Evolutionary conservation across 2,113 vertebrate species (phyloP).

Genomic region (Campylorhamphus procurvoides): DNA sequence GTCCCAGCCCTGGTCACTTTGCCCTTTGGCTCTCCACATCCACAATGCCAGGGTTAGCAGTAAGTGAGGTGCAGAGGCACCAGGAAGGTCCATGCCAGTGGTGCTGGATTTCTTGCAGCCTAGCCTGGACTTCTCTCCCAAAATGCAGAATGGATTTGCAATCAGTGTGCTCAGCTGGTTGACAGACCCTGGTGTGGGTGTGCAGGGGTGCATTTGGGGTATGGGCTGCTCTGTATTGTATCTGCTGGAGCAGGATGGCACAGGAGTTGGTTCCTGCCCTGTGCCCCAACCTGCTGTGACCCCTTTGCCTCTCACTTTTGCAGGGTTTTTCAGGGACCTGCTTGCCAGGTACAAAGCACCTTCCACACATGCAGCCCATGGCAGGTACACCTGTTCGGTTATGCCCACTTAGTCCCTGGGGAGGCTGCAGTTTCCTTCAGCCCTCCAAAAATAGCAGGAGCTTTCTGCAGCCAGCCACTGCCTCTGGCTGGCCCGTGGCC

Average conservation of each 20-base stretch:
- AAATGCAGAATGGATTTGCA: neutral
- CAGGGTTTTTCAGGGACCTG: neutral
- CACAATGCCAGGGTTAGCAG: accelerated
- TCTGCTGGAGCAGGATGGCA: neutral
- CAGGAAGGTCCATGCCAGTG: neutral
- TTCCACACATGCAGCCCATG: accelerated
- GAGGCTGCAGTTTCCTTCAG: neutral
- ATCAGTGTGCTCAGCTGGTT: neutral
- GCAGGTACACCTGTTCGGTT: accelerated
- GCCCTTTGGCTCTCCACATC: neutral
- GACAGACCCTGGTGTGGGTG: accelerated
- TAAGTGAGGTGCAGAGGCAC: neutral
- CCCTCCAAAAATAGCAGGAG: neutral
- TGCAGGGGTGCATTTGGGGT: accelerated
- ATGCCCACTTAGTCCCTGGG: neutral
- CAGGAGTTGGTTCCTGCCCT: neutral
- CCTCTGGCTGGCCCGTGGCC: neutral
- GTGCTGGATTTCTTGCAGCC: neutral
- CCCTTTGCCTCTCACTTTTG: neutral
- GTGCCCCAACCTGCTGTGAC: accelerated
- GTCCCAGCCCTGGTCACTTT: neutral
- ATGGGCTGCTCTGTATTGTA: neutral
- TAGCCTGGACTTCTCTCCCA: neutral
- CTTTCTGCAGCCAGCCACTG: neutral
- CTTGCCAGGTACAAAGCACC: neutral